These are phyloP conservation scores for Drosophila merina DNA, from an alignment of 2,888 invertebrate species.

Conservation along the genomic window DNA sequence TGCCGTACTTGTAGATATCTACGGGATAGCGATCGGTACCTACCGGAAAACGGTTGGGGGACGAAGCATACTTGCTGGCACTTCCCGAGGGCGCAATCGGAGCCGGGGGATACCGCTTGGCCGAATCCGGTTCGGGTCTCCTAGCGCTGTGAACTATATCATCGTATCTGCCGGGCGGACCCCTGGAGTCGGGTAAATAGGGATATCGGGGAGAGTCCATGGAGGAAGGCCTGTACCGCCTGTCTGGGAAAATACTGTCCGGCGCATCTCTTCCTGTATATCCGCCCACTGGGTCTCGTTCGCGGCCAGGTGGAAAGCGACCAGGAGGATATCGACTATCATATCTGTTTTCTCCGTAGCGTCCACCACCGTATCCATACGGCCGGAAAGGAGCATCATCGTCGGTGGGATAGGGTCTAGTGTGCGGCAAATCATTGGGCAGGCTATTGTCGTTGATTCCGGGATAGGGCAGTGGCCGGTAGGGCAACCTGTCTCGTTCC, in stretches of 20 bases:
- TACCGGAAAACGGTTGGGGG: conserved; percentile 85
- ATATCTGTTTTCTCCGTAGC: conserved; percentile 81
- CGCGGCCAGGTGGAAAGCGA: conserved; percentile 77
- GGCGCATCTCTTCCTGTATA: conserved; percentile 81
- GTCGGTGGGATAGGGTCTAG: conserved; percentile 79
- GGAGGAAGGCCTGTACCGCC: conserved; percentile 83
- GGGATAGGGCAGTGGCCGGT: conserved; percentile 79
- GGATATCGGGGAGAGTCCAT: conserved; percentile 83
- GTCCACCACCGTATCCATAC: conserved; percentile 72
- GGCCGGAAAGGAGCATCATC: conserved; percentile 80
- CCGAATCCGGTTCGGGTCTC: conserved; percentile 84
- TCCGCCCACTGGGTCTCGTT: conserved; percentile 77
- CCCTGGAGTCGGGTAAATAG: conserved; percentile 61
- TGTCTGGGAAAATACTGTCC: conserved; percentile 84
- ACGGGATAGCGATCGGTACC: conserved; percentile 84
- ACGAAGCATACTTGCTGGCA: conserved; percentile 85
- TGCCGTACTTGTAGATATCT: conserved; percentile 85
- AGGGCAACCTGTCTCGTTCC: conserved; percentile 67
- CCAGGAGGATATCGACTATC: conserved; percentile 66
- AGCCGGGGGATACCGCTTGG: conserved; percentile 85
- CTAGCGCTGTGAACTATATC: conserved; percentile 80
- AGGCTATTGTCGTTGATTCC: conserved; percentile 78
- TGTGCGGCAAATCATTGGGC: conserved; percentile 83
- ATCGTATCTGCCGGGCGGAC: conserved; percentile 78
- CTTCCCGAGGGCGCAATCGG: conserved; percentile 84